Percentiles rank a stretch among this genome's conserved stretches.
These are phyloP conservation scores for Thalpophila matura DNA, from an alignment of 2,888 invertebrate genomes.

Conservation along the genomic window DNA sequence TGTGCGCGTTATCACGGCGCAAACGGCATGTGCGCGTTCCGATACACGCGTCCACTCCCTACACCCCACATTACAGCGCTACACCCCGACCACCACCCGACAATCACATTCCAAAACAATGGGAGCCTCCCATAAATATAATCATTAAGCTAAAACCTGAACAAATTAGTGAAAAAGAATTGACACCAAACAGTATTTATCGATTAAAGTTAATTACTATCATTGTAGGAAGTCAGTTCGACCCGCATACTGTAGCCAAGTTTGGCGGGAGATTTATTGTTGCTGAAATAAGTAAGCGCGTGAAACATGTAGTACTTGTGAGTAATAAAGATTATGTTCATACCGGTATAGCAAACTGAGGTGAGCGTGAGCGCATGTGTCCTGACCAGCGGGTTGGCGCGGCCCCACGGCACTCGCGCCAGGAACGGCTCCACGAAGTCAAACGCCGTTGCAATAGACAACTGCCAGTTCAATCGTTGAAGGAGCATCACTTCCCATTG, in stretches of 20 bases:
- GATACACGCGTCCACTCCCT: conserved; percentile 80
- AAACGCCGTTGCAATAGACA: conserved; percentile 94
- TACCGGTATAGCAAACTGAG: conserved; percentile 95
- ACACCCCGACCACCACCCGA: conserved; percentile 72
- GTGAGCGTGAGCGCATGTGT: conserved; percentile 94
- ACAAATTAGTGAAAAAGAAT: conserved; percentile 68
- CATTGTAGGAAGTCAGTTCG: conserved; percentile 70
- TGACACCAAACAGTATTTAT: conserved; percentile 69
- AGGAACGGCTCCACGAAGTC: conserved; percentile 96
- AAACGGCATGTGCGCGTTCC: conserved; percentile 86
- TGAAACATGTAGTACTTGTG: conserved; percentile 10
- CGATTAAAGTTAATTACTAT: conserved; percentile 76
- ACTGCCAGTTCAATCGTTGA: conserved; percentile 95
- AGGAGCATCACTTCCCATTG: conserved; percentile 95
- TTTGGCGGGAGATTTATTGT: conserved; percentile 56
- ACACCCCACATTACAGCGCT: conserved; percentile 69
- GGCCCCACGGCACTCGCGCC: conserved; percentile 92
- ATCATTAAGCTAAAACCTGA: conserved; percentile 67
- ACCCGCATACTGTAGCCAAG: conserved; percentile 78
- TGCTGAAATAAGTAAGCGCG: conserved; percentile 38
- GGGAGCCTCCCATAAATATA: conserved; percentile 72
- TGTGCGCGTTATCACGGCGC: conserved; percentile 88
- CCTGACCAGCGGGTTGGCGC: conserved; percentile 91
- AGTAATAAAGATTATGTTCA: conserved; percentile 70
- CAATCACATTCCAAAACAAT: conserved; percentile 79